Conservation (phyloP, 2,113 vertebrate genomes). For the Alligator sinensis region DNA sequence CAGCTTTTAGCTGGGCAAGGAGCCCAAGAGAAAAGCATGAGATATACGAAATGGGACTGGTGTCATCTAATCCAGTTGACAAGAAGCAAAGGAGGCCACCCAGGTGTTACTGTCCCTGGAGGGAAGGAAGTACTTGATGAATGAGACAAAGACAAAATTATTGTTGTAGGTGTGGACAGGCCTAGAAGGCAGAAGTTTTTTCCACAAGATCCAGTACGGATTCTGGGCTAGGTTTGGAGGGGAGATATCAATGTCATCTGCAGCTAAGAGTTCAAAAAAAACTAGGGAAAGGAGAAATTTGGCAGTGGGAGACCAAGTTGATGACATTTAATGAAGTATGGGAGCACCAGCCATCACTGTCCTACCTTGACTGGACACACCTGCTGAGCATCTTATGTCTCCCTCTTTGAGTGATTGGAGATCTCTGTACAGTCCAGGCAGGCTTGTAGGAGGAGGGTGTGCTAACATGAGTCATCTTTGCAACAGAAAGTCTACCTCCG, state of each 20-base stretch:
- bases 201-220: not conserved
- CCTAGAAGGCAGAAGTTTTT: not conserved
- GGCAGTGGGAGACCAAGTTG: not conserved
- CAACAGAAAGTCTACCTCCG: not conserved
- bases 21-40: not conserved
- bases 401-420: not conserved
- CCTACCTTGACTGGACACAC: not conserved
- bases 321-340: not conserved
- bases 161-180: rapidly evolving
- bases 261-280: not conserved
- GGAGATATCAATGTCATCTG: not conserved
- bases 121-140: rapidly evolving
- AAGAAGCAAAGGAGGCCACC: not conserved
- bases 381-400: not conserved
- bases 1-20: not conserved
- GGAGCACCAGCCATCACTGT: not conserved
- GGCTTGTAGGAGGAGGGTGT: not conserved
- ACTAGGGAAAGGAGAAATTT: not conserved
- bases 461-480: not conserved
- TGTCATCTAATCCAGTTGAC: not conserved
- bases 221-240: not conserved
- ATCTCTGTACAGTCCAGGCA: not conserved
- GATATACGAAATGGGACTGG: not conserved
- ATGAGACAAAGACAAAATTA: not conserved
- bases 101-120: not conserved